These are phyloP conservation scores for Dryas iulia DNA, from an alignment of 1,140 invertebrate genomes.

Conservation along the genomic window DNA sequence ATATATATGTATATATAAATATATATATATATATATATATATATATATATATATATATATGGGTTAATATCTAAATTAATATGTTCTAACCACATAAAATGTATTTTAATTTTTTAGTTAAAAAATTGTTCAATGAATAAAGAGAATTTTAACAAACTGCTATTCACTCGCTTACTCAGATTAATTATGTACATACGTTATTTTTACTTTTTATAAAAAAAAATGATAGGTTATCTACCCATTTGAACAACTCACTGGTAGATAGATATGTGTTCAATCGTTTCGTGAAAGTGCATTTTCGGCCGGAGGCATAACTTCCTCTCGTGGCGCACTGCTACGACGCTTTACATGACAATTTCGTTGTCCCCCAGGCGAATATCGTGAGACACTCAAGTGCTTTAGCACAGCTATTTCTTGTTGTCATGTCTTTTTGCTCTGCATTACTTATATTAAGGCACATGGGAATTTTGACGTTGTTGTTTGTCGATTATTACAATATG, in stretches of 20 bases:
- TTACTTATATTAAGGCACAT: neutral
- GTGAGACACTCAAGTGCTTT: constrained; percentile 46
- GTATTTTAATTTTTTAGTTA: no score
- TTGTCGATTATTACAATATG: neutral
- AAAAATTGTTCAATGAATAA: no score
- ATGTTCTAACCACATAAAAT: no score
- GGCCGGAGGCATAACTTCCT: constrained; percentile 55
- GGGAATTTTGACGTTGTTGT: neutral
- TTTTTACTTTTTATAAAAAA: neutral
- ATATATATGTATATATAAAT: no score
- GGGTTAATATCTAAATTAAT: no score
- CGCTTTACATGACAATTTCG: constrained; percentile 74
- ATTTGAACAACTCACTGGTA: neutral
- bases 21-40: no score
- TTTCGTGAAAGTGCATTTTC: constrained; percentile 75
- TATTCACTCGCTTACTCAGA: neutral
- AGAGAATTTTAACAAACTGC: no score
- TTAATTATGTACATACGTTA: no score
- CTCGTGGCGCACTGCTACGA: constrained; percentile 32
- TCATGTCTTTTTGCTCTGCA: constrained; percentile 31
- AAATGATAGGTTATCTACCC: neutral
- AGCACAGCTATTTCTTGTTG: constrained; percentile 35
- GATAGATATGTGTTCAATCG: constrained; percentile 55
- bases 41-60: no score
- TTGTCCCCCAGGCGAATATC: constrained; percentile 52